A percentile compares a stretch with the other conserved stretches of the same genome.
Evolutionary conservation across 2,888 invertebrate genomes (phyloP).

Genomic region (Drosophila seclusa): DNA sequence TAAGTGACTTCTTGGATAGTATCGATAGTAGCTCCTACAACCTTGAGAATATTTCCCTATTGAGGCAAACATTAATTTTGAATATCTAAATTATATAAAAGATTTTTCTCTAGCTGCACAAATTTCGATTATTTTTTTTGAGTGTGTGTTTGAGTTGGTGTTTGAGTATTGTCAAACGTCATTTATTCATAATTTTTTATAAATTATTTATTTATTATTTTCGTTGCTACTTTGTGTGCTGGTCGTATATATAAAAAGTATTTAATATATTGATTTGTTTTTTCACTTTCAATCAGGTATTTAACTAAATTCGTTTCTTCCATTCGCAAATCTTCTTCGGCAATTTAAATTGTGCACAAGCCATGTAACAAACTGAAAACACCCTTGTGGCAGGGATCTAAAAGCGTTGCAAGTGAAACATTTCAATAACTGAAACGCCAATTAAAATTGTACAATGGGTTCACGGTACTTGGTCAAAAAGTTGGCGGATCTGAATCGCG

Average conservation of each 20-base stretch:
- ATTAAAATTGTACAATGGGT: conserved; percentile 75
- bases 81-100: background rate
- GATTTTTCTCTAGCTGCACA: background rate
- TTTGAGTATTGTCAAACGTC: background rate
- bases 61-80: background rate
- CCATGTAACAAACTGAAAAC: background rate
- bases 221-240: background rate
- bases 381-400: conserved; percentile 18
- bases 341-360: background rate
- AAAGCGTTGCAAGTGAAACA: conserved; percentile 65
- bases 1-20: background rate
- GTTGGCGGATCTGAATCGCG: conserved; percentile 35
- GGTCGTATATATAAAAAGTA: background rate
- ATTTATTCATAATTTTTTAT: background rate
- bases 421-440: conserved; percentile 78
- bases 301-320: background rate
- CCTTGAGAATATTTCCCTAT: background rate
- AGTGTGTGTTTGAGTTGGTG: background rate
- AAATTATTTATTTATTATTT: background rate
- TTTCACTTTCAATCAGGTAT: background rate
- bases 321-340: background rate
- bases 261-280: background rate
- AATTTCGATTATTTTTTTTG: background rate
- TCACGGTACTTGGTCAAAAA: conserved; percentile 55
- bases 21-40: background rate